Percentiles rank a stretch among this genome's conserved stretches.
phyloP scores from a whole-genome alignment of 2,888 invertebrate genomes.

The Agrotis clavis region DNA sequence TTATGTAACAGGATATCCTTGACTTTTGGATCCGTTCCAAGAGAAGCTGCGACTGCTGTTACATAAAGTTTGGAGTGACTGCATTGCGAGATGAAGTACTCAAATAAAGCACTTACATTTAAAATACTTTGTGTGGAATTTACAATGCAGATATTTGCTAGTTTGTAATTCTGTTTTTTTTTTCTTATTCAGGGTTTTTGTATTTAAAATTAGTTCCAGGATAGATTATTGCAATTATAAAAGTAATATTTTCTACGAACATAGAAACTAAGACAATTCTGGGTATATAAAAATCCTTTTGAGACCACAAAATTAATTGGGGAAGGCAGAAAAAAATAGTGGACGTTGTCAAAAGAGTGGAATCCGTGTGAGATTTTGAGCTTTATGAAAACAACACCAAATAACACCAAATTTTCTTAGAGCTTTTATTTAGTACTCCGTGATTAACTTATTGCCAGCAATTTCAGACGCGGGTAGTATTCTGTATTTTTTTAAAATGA shows the following conservation, averaged over 20 bases:
- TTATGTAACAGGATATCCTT: constrained; percentile 77
- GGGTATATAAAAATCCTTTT: not conserved
- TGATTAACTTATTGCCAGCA: not conserved
- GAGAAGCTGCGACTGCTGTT: constrained; percentile 64
- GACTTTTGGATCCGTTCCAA: constrained; percentile 78
- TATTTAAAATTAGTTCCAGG: no score
- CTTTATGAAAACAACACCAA: not conserved
- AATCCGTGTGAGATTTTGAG: no score
- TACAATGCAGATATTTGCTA: constrained; percentile 12
- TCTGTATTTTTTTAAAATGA: no score
- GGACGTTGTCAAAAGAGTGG: not conserved
- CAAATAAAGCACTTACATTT: constrained; percentile 31
- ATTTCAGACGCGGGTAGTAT: no score
- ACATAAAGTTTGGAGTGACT: constrained; percentile 75
- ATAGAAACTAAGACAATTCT: not conserved
- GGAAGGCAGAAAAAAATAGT: not conserved
- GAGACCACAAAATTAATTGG: not conserved
- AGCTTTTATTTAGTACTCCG: not conserved
- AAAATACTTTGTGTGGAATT: constrained; percentile 33
- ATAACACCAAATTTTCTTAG: not conserved
- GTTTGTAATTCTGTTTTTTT: not conserved
- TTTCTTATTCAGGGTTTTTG: no score
- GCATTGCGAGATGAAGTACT: constrained; percentile 65
- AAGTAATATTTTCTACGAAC: not conserved
- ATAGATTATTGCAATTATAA: not conserved